phyloP scores from a whole-genome alignment of 1,140 invertebrate species.

The Zeugodacus cucurbitae region DNA sequence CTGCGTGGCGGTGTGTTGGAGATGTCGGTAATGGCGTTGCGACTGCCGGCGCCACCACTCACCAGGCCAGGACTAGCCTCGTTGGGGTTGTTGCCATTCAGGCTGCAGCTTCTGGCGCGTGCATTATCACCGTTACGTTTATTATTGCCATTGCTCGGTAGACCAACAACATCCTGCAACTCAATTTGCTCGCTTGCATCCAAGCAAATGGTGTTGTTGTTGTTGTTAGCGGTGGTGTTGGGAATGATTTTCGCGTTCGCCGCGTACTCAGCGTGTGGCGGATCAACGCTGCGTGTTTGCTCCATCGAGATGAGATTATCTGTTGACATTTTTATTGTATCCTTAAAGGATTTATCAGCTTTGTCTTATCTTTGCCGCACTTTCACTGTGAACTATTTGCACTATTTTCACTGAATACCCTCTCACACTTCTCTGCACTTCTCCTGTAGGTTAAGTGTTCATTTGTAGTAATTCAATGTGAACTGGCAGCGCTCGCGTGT shows the following conservation, averaged over 20 bases:
- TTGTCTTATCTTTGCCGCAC: not conserved
- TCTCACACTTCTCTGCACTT: not conserved
- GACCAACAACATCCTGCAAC: slow-evolving; percentile 47
- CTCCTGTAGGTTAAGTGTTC: too few species aligned
- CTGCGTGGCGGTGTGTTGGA: not conserved
- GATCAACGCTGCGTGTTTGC: not conserved
- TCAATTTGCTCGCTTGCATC: slow-evolving; percentile 49
- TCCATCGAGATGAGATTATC: slow-evolving; percentile 31
- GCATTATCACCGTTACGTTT: not conserved
- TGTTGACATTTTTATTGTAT: slow-evolving; percentile 36
- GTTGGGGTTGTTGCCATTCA: not conserved
- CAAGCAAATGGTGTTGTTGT: not conserved
- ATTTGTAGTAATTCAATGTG: not conserved
- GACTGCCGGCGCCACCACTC: not conserved
- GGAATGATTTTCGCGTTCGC: not conserved
- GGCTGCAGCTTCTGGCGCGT: not conserved
- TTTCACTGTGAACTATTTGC: not conserved
- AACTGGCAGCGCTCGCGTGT: not conserved
- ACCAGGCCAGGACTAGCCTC: not conserved
- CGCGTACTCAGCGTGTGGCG: not conserved
- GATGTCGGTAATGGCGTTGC: not conserved
- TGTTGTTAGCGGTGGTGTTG: not conserved
- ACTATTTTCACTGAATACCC: not conserved
- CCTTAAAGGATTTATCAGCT: slow-evolving; percentile 7
- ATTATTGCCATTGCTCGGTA: not conserved